Evolutionary conservation across 2,113 vertebrate species (phyloP), one percentile per base, ranked within the genome.

Genomic region (Meriones unguiculatus): DNA sequence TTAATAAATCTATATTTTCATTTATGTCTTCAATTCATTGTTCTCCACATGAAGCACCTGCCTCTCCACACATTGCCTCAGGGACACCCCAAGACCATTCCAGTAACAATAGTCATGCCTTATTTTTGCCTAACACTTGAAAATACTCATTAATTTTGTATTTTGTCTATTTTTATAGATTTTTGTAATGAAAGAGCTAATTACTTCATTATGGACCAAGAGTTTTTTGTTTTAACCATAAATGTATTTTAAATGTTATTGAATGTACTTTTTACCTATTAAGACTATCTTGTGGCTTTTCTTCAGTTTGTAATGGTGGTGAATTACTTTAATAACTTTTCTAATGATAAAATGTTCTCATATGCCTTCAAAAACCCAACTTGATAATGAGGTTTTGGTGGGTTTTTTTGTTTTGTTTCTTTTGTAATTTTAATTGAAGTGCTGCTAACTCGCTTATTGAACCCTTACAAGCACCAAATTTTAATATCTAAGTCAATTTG

Each of bases 381-480:
- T 90, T 92, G 70, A 90, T 88, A 96, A 95, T 46, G 7, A 90
- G 78, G 11, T 54, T 85, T 65, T 41, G 41, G 41, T 75, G 22
- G 30, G 5, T 8, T 64, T 67, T 67, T 88, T 85, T 73, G 35
- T 72, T 84, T 32, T 38, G 30, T 77, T 87, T 72, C 4, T 62
- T 87, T n/a, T 84, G 84, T 96, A 38, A 30, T 89, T 92, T 92
- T 54, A 94, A 87, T 54, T 72, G 85, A 87, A 87, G 65, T 18
- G 54, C 67, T n/a, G 67, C 59, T 92, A 86, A 88, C 97, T 98
- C 57, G 90, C 77, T 97, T 97, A 93, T 35, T 65, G 41, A 98
- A 97, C 97, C 94, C 95, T 97, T 78, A 96, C 98, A 98, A 98
- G 94, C 93, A 98, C 93, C 97, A 95, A 93, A 95, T 97, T 98